These are phyloP conservation scores for Hydrozoanthus gracilis DNA, from an alignment of 92 coral and sea anemone species.

Conservation along the genomic window DNA sequence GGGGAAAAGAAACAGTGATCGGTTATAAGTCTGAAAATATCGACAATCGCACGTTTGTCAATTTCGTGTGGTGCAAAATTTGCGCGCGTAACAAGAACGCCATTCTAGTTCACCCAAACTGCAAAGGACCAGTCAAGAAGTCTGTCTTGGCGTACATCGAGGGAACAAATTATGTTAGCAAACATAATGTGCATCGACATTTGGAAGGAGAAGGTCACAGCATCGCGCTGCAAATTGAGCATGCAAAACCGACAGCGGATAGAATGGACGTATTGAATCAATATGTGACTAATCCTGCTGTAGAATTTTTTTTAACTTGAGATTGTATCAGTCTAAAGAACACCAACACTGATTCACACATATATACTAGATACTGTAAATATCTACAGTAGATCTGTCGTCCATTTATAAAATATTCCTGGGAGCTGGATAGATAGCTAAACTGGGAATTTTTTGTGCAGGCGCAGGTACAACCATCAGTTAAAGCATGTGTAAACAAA, in stretches of 20 bases:
- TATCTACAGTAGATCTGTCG: slow-evolving; percentile 3
- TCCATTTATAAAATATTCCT: slow-evolving; percentile 25
- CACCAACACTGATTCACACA: slow-evolving; percentile 31
- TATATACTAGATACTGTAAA: neutral
- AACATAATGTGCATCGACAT: slow-evolving; percentile 49
- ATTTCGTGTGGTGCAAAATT: slow-evolving; percentile 52
- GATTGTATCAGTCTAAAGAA: slow-evolving; percentile 23
- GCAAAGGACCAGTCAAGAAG: slow-evolving; percentile 48
- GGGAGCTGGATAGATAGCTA: slow-evolving; percentile 36
- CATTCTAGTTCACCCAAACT: slow-evolving; percentile 33
- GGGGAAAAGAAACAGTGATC: neutral
- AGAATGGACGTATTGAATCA: slow-evolving; percentile 42
- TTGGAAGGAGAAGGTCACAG: slow-evolving; percentile 49
- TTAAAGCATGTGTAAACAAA: slow-evolving; percentile 44
- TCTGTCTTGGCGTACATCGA: slow-evolving; percentile 42
- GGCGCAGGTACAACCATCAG: slow-evolving; percentile 38
- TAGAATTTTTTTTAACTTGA: slow-evolving; percentile 22
- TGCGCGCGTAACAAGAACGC: slow-evolving; percentile 45
- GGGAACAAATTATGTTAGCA: slow-evolving; percentile 44
- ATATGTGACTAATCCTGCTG: slow-evolving; percentile 17
- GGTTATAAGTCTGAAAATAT: slow-evolving; percentile 23
- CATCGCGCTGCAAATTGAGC: slow-evolving; percentile 20
- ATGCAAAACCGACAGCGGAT: slow-evolving; percentile 40
- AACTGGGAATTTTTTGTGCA: slow-evolving; percentile 37
- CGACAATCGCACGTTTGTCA: neutral